Conservation (phyloP, 2,113 vertebrate genomes). For the Nymphicus hollandicus region DNA sequence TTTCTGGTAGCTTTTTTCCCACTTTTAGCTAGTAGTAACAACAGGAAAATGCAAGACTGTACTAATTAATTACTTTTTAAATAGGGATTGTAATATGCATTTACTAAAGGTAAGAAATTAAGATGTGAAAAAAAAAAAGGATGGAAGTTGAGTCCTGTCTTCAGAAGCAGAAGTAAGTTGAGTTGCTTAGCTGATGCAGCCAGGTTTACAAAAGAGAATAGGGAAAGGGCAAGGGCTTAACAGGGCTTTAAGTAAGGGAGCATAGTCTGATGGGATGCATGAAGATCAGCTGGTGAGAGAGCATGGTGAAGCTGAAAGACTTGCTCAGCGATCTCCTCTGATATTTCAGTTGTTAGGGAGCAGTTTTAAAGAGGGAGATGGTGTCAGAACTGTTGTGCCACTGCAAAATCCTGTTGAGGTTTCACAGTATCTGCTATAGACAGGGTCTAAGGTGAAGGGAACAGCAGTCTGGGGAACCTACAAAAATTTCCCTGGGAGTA, state of each 20-base stretch:
- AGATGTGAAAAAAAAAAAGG: neutral
- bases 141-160: neutral
- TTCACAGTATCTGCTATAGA: neutral
- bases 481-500: neutral
- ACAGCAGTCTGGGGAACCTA: neutral
- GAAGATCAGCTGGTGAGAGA: neutral
- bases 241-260: neutral
- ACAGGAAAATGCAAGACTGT: neutral
- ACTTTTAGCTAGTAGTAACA: neutral
- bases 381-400: neutral
- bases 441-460: neutral
- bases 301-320: neutral
- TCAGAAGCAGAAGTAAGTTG: neutral
- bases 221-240: neutral
- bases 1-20: neutral
- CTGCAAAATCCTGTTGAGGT: neutral
- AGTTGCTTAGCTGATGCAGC: neutral
- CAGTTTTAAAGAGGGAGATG: neutral
- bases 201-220: neutral
- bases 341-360: neutral
- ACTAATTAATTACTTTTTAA: neutral
- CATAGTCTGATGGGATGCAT: neutral
- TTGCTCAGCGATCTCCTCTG: neutral
- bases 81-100: neutral
- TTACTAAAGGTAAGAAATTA: neutral